Evolutionary conservation across 2,797 vertebrate species (phyloP).

Genomic region (Arvicola amphibius): DNA sequence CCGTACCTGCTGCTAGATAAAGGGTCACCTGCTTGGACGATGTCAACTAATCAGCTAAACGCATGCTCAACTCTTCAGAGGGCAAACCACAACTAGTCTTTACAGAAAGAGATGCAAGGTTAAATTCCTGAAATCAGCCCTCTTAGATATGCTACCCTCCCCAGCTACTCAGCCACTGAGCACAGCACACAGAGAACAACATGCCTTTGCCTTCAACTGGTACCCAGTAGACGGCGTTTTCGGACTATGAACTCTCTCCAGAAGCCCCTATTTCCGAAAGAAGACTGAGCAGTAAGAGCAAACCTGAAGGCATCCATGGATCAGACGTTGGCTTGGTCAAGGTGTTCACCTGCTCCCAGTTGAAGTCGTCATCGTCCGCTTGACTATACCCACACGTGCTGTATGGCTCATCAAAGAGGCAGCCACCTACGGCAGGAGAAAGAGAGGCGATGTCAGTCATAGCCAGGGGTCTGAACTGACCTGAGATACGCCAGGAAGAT

Average conservation of each 20-base stretch:
- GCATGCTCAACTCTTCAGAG: conserved; percentile 4
- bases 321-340: conserved; percentile 91
- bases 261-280: conserved; percentile 16
- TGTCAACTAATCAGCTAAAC: background rate
- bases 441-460: conserved; percentile 4
- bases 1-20: background rate
- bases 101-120: background rate
- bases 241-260: background rate
- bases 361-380: conserved; percentile 95
- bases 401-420: conserved; percentile 95
- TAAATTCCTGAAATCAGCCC: background rate
- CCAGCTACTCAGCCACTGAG: background rate
- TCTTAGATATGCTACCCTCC: background rate
- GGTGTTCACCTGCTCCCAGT: conserved; percentile 96
- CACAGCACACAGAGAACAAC: background rate
- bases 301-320: conserved; percentile 97
- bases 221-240: background rate
- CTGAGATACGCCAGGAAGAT: background rate
- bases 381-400: conserved; percentile 96
- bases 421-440: conserved; percentile 92
- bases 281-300: conserved; percentile 74
- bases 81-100: background rate
- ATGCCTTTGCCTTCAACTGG: background rate
- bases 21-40: background rate
- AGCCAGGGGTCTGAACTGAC: background rate